Evolutionary conservation across 2,797 vertebrate species (phyloP), one percentile per base, ranked within the genome.

Genomic region (Thripadectes ignobilis): DNA sequence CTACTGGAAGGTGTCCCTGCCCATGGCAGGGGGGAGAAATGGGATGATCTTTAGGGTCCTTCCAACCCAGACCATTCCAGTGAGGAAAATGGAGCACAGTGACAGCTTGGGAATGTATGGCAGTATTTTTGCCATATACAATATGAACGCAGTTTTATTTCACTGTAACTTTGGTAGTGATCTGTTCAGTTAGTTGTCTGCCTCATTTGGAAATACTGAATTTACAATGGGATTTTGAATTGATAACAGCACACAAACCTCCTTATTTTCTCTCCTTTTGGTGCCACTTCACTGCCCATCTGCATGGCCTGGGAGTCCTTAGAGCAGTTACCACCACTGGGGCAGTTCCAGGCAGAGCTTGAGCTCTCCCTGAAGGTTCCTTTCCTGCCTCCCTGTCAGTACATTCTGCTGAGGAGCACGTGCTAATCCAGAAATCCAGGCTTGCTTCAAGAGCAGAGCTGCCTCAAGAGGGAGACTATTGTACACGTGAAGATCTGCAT

Each of bases 401-500:
- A n/a, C 6, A 1, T 79, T 79, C 72, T 12, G 0, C 0, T 14
- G 30, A 65, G 24, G 22, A 48, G 14, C 30, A 15, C 3, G 1
- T 45, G 26, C 11, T 26, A 22, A 30, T 62, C 14, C 58, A 20
- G 18, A 23, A 29, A 12, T 66, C 74, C n/a, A 32, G 13, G 14
- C 51, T 77, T 59, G 12, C 68, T 86, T 79, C 45, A 38, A 45
- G 23, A 75, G n/a, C 8, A 4, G 67, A 63, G 46, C 29, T 69
- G 57, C 45, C 48, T 93, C 29, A 19, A 66, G 84, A 41, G 26
- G 62, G 43, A 75, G 54, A 54, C 19, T 48, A 2, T 72, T 52
- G 8, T 1, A 0, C 3, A 1, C 49, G 7, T 4, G 23, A 36
- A 78, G 14, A 18, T 24, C 21, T 62, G 1, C 9, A 4, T 58